Base-by-base conservation (phyloP, 2,797 vertebrate species). In the Hydrocynus forskahlii region DNA sequence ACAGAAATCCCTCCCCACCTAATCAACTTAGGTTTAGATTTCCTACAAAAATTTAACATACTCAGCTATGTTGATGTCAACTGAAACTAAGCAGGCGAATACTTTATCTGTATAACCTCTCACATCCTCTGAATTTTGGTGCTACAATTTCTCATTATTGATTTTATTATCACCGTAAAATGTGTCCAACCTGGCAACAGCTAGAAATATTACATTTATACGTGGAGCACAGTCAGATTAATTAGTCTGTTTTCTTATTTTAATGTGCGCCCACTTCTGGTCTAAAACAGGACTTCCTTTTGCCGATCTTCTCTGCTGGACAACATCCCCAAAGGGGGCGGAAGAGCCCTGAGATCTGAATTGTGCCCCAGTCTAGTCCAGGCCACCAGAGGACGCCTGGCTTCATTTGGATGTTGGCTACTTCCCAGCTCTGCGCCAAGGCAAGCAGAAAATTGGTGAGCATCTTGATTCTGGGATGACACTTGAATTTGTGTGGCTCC, bases 401-500 rank as follows among this genome's bases (percentile, higher is more conserved):
- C 91, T 90, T 89, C 88, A 88, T 92, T 92, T 89, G 89, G 90
- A 89, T 88, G 87, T 86, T 84, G 91, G 91, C 88, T 88, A 82
- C 86, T 87, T 88, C 89, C 92, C 91, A 92, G 87, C 90, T 90
- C 88, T 86, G 88, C 88, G 92, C 88, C 91, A 92, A 92, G 87
- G 86, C 90, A 90, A 89, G 93, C 93, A 93, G 93, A 94, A 93
- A 94, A 95, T 93, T 93, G 90, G 89, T 92, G 92, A 92, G 90
- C 91, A 92, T 93, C 91, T 94, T 91, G 88, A 93, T 91, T 93
- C 90, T 91, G 86, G 92, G 89, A 92, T 92, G 92, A 92, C 91
- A 92, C 93, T 92, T 92, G 88, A 92, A 90, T 93, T 92, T 94
- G 89, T 92, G 92, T 88, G 87, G 92, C 92, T 91, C 88, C 88